Base-by-base conservation (phyloP, 2,113 vertebrate species). In the Pavo muticus region DNA sequence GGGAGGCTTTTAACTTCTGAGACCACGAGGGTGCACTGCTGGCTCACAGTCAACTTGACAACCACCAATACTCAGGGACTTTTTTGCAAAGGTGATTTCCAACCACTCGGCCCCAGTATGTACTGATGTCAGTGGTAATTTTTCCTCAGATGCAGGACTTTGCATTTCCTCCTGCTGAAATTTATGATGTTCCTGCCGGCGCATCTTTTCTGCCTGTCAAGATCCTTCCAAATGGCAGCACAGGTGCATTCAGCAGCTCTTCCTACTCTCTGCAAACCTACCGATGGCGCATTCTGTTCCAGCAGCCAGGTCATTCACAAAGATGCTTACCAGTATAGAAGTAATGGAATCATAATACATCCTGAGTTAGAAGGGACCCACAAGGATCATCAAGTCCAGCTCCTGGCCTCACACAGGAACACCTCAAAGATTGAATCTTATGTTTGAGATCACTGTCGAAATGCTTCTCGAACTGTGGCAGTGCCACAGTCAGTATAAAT, bases 81-180 rank as follows among this genome's bases (percentile, higher is more conserved):
- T 60, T 73, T 61, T 29, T 69, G 32, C 29, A 29, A 11, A 17
- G 6, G 7, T 69, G 25, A 29, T 74, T 89, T 65, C 42, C 40
- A 87, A 50, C 2, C 48, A 24, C 8, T 8, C 67, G 16, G 32
- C 21, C 72, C 35, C 6, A 42, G 19, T 24, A 19, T 42, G 5
- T 21, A 30, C 10, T 86, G 30, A 5, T 72, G 17, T 18, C 48
- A 45, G 17, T 1, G 9, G 3, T 71, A 81, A 57, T 25, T 44
- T 25, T 35, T 48, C 6, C 18, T 35, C n/a, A 45, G 24, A 4
- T 54, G 25, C 5, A 87, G 17, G 30, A 24, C n/a, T 47, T 20
- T 0, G 0, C 18, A n/a, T 48, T 68, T 67, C 10, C 6, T 11
- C 2, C 9, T 5, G 20, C 7, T 45, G 24, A 87, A 42, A 16